Percentiles rank a stretch among this genome's conserved stretches.
phyloP scores from a whole-genome alignment of 2,113 vertebrate species.

The Paradoxurus hermaphroditus region DNA sequence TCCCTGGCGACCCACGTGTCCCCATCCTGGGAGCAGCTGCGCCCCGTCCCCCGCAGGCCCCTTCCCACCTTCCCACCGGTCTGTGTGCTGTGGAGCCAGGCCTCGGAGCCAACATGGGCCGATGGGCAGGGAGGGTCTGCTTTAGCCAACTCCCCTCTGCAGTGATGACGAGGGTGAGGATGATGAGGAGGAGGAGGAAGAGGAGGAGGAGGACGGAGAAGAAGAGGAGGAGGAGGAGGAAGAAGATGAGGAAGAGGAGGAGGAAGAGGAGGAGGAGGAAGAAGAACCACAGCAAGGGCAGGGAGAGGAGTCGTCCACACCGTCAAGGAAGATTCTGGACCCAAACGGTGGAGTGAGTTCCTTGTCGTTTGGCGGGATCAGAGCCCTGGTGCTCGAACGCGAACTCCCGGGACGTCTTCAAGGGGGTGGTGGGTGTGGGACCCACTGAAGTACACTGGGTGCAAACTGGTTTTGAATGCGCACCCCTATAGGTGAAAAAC shows the following conservation, averaged over 20 bases:
- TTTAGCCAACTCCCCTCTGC: slow-evolving; percentile 27
- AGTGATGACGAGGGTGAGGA: slow-evolving; percentile 85
- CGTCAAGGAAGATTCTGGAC: slow-evolving; percentile 78
- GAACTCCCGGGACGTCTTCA: rapidly evolving
- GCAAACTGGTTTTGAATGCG: rapidly evolving
- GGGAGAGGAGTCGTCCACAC: slow-evolving; percentile 68
- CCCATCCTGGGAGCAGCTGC: not conserved
- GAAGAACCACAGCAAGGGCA: slow-evolving; percentile 69
- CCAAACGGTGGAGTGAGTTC: slow-evolving; percentile 71
- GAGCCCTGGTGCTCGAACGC: not conserved
- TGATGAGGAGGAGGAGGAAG: slow-evolving; percentile 60
- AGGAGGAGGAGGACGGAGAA: slow-evolving; percentile 49
- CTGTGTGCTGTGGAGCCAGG: not conserved
- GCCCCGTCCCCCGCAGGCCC: rapidly evolving
- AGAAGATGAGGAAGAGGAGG: slow-evolving; percentile 63
- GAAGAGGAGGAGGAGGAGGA: slow-evolving; percentile 71
- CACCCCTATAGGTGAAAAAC: not conserved
- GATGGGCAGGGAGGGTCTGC: not conserved
- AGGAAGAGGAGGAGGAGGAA: slow-evolving; percentile 76
- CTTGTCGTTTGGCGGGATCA: not conserved
- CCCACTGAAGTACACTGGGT: too few species aligned
- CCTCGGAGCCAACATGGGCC: not conserved
- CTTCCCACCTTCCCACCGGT: not conserved
- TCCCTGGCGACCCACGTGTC: not conserved
- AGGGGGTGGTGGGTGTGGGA: rapidly evolving